These are phyloP conservation scores for Nasonia longicornis DNA, from an alignment of 1,140 invertebrate species.

Conservation along the genomic window DNA sequence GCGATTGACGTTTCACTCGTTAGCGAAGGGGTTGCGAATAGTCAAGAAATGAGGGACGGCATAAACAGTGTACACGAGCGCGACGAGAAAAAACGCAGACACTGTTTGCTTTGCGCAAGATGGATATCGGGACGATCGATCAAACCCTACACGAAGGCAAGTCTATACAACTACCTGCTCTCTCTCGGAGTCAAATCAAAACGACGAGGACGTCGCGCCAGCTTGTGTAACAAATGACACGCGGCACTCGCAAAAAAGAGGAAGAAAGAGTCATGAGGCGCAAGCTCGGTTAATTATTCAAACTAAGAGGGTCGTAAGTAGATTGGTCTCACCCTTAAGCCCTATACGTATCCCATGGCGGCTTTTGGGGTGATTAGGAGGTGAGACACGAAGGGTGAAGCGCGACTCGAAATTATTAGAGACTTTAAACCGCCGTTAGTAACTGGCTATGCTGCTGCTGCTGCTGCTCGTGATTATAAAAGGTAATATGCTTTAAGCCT, in stretches of 20 bases:
- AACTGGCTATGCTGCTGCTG: slow-evolving; percentile 17
- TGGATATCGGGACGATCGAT: slow-evolving; percentile 44
- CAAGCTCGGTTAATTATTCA: slow-evolving; percentile 67
- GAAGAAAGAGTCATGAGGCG: slow-evolving; percentile 38
- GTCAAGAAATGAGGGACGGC: not conserved
- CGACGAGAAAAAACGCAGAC: not conserved
- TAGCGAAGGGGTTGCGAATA: slow-evolving; percentile 4
- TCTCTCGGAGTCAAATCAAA: slow-evolving; percentile 23
- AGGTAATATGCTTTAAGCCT: slow-evolving; percentile 63
- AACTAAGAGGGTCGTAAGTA: slow-evolving; percentile 68
- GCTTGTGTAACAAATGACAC: slow-evolving; percentile 61
- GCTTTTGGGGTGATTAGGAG: slow-evolving; percentile 40
- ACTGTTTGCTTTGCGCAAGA: slow-evolving; percentile 21
- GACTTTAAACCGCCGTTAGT: slow-evolving; percentile 61
- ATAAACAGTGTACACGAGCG: slow-evolving; percentile 17
- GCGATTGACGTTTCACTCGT: slow-evolving; percentile 26
- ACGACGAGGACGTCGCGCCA: slow-evolving; percentile 53
- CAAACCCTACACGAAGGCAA: slow-evolving; percentile 28
- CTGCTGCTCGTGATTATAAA: slow-evolving; percentile 61
- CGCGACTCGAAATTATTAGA: slow-evolving; percentile 48
- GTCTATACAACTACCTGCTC: not conserved
- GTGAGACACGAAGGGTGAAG: slow-evolving; percentile 41
- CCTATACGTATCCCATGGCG: slow-evolving; percentile 23
- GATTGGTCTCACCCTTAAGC: slow-evolving; percentile 66
- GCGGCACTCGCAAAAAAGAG: slow-evolving; percentile 52